These are phyloP conservation scores for Scopus umbretta DNA, from an alignment of 2,113 vertebrate genomes.

Conservation along the genomic window DNA sequence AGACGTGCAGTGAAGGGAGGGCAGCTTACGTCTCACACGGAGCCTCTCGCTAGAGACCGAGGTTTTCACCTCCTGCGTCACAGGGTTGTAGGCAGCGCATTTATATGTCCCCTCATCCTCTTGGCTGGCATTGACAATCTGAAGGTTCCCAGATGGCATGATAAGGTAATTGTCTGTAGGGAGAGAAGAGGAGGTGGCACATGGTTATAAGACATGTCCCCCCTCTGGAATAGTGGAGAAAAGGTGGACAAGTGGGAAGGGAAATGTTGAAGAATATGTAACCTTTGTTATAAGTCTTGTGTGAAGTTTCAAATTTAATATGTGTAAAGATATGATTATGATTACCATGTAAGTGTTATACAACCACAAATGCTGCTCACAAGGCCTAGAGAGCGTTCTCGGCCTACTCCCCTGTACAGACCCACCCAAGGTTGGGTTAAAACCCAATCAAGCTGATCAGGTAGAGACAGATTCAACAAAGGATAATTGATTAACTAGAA, in stretches of 20 bases:
- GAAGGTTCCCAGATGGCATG: constrained; percentile 97
- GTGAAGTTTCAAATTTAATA: no score
- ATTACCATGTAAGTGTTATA: no score
- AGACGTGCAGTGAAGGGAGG: background rate
- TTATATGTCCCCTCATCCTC: constrained; percentile 95
- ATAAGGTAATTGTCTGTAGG: constrained; percentile 93
- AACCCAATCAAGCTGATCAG: no score
- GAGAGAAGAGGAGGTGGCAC: background rate
- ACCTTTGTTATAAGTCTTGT: no score
- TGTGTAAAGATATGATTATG: no score
- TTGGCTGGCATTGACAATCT: constrained; percentile 93
- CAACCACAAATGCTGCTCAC: no score
- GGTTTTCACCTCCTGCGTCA: constrained; percentile 96
- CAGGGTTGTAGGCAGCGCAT: constrained; percentile 94
- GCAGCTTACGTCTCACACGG: constrained; percentile 88
- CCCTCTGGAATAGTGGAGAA: background rate
- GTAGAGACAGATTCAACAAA: no score
- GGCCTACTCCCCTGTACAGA: no score
- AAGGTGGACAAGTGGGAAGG: background rate
- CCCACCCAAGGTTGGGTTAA: no score
- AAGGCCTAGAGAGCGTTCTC: no score
- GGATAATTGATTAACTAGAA: no score
- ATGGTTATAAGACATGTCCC: background rate
- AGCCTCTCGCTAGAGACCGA: constrained; percentile 89
- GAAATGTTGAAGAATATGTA: no score